These are phyloP conservation scores for Nymphicus hollandicus DNA, from an alignment of 2,113 vertebrate species.

Conservation along the genomic window DNA sequence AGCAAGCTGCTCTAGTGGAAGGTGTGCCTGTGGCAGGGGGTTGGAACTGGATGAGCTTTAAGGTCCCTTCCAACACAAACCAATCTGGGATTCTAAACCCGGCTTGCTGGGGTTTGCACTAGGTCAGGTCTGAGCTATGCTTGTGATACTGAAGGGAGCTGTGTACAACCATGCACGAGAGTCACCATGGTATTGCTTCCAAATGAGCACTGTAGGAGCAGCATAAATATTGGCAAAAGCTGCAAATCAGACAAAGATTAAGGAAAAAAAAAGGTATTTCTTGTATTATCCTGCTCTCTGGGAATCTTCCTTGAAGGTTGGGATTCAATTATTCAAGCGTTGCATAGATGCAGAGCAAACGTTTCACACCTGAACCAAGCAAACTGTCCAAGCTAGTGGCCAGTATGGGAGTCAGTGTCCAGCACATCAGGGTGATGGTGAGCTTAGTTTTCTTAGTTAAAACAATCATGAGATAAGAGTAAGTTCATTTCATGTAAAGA, in stretches of 20 bases:
- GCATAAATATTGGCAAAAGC: rapidly evolving
- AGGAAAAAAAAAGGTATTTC: neutral
- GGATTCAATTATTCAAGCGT: neutral
- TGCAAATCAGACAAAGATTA: neutral
- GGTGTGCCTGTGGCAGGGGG: neutral
- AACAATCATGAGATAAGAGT: neutral
- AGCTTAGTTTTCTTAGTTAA: neutral
- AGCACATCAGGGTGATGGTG: neutral
- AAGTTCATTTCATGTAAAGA: neutral
- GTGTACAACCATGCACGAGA: neutral
- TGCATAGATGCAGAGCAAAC: neutral
- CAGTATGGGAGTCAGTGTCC: too few species aligned
- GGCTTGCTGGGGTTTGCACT: neutral
- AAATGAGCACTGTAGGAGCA: rapidly evolving
- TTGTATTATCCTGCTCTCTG: neutral
- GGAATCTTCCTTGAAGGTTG: neutral
- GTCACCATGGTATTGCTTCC: neutral
- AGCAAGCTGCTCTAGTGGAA: neutral
- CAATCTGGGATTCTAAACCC: neutral
- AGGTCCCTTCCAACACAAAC: neutral
- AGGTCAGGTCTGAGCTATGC: neutral
- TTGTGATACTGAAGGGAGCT: rapidly evolving
- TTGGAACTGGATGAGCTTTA: neutral
- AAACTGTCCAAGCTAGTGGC: neutral
- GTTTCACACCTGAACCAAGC: neutral